Evolutionary conservation across 2,888 invertebrate species (phyloP), one percentile per base, ranked within the genome.

Genomic region (Stegophylla sp.): DNA sequence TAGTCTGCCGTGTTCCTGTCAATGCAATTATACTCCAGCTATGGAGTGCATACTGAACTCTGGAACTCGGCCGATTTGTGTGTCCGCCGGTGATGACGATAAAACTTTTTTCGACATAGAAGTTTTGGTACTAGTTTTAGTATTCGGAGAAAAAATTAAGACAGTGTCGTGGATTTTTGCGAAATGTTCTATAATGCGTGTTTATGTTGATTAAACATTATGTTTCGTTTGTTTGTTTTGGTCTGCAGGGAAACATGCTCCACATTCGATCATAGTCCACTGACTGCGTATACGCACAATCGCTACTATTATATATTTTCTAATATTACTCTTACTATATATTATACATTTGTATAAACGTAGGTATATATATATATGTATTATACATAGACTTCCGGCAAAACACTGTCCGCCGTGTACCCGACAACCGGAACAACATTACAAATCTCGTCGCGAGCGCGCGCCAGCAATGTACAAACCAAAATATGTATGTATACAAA

Each of bases 371-470:
- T 51, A 17, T 17, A 51, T 34, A 34, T 34, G 7, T 34, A 7
- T 34, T 34, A 34, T 34, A 34, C 34, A 51, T 41, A 23, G 20
- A 23, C 72, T 59, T 72, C 72, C 72, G 72, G 59, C 17, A 56
- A 17, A 26, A 59, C 61, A 45, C n/a, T 20, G n/a, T 41, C 20
- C 10, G 7, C 15, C 5, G 61, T 23, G 34, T 51, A n/a, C 45
- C 66, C 77, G 48, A 77, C 77, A 59, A 69, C 77, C 77, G 67
- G 77, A 77, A 77, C 67, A 59, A 77, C 66, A 59, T 77, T 69
- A 76, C 76, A 23, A 76, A 76, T 41, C 41, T 53, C 66, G 45
- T 48, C 67, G 67, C 26, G 28, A 43, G 20, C 7, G 66, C 7
- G 43, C 48, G 48, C 74, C 48, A 51, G 34, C 64, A 17, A 23